phyloP scores from a whole-genome alignment of 1,140 invertebrate species.

The Drosophila paulistorum region DNA sequence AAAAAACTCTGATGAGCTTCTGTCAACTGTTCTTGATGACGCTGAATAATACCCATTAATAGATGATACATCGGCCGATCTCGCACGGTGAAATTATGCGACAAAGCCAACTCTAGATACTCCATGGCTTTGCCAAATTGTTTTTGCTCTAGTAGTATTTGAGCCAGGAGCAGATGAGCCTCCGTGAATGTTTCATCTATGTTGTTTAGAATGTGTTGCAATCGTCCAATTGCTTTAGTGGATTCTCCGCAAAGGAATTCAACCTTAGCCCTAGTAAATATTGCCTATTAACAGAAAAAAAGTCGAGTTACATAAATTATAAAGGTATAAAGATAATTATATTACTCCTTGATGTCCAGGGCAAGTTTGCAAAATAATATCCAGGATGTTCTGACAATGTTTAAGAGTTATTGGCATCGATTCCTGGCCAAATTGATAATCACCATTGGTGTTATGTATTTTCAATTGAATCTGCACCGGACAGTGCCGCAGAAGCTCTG shows the following conservation, averaged over 20 bases:
- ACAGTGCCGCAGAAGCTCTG: conserved; percentile 90
- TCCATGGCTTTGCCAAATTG: conserved; percentile 92
- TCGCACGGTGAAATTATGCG: conserved; percentile 95
- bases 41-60: conserved; percentile 92
- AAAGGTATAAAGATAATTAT: background rate
- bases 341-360: conserved; percentile 87
- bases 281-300: conserved; percentile 82
- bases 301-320: background rate
- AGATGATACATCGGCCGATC: conserved; percentile 96
- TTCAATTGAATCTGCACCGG: conserved; percentile 86
- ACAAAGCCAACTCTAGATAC: conserved; percentile 93
- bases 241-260: conserved; percentile 91
- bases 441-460: conserved; percentile 44
- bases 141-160: conserved; percentile 90
- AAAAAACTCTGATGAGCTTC: conserved; percentile 91
- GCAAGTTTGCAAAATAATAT: conserved; percentile 90
- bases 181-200: conserved; percentile 91
- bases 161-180: conserved; percentile 93
- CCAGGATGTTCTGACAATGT: conserved; percentile 87
- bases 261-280: conserved; percentile 91
- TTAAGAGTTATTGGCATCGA: conserved; percentile 80
- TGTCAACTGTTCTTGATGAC: conserved; percentile 88
- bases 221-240: conserved; percentile 86
- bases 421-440: conserved; percentile 68
- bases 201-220: conserved; percentile 90